A percentile compares a stretch with the other conserved stretches of the same genome.
phyloP scores from a whole-genome alignment of 2,888 invertebrate genomes.

The Phlogophora meticulosa region DNA sequence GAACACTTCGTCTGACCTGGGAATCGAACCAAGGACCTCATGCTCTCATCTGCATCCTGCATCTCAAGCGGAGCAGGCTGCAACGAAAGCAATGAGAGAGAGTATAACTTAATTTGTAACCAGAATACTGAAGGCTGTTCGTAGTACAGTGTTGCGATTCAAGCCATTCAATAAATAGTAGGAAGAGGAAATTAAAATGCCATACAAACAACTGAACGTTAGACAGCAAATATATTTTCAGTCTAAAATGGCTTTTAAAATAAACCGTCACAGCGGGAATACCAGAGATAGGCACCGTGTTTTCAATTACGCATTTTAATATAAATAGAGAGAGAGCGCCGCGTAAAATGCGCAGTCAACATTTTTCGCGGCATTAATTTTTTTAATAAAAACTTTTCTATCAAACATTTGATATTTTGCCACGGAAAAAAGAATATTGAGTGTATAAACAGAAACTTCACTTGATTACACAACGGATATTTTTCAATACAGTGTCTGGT shows the following conservation, averaged over 20 bases:
- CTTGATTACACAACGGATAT: slow-evolving; percentile 47
- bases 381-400: slow-evolving; percentile 19
- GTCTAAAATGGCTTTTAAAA: slow-evolving; percentile 41
- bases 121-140: slow-evolving; percentile 5
- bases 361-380: slow-evolving; percentile 20
- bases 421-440: slow-evolving; percentile 39
- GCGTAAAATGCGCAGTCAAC: slow-evolving; percentile 27
- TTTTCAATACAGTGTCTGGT: slow-evolving; percentile 51
- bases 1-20: no score
- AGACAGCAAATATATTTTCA: slow-evolving; percentile 31
- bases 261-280: slow-evolving; percentile 10
- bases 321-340: slow-evolving; percentile 37
- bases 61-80: no score
- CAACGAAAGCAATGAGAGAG: no score
- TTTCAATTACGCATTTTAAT: slow-evolving; percentile 56
- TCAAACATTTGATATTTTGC: slow-evolving; percentile 43
- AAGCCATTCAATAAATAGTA: slow-evolving; percentile 39
- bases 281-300: slow-evolving; percentile 11
- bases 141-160: neutral
- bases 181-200: slow-evolving; percentile 44
- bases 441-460: slow-evolving; percentile 41
- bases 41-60: no score
- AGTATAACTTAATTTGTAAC: no score
- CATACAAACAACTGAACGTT: slow-evolving; percentile 41
- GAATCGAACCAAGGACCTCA: no score